Conservation (phyloP, 2,888 invertebrate species). For the Girardia tigrina region DNA sequence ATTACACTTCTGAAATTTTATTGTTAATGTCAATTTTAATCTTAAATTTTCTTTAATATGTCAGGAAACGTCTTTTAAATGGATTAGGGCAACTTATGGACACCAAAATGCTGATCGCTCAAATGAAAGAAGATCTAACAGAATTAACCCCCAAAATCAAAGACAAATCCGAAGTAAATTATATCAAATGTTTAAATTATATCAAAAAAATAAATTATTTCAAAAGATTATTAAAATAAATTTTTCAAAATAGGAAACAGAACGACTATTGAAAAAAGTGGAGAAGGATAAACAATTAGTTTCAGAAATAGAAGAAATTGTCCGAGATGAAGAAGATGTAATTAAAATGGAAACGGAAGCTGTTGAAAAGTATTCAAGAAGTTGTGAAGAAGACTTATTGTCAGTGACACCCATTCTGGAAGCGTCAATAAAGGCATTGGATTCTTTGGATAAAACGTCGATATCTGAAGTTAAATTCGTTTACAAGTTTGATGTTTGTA, state of each 20-base stretch:
- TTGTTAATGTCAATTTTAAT: too few relatives aligned
- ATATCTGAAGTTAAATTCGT: slow-evolving; percentile 43
- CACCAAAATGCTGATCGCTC: slow-evolving; percentile 46
- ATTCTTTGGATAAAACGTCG: slow-evolving; percentile 47
- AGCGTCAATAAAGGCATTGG: slow-evolving; percentile 46
- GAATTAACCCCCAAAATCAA: slow-evolving; percentile 47
- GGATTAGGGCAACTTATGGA: slow-evolving; percentile 47
- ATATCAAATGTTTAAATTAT: background rate
- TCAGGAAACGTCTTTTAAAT: slow-evolving; percentile 43
- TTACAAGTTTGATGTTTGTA: background rate
- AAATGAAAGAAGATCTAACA: slow-evolving; percentile 48
- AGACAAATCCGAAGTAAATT: slow-evolving; percentile 45
- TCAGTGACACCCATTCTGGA: slow-evolving; percentile 47
- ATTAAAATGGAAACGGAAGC: slow-evolving; percentile 48
- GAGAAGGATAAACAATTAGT: slow-evolving; percentile 48
- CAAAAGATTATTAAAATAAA: background rate
- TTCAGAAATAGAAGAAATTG: slow-evolving; percentile 47
- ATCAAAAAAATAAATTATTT: background rate
- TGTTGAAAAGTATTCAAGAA: slow-evolving; percentile 49
- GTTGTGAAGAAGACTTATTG: slow-evolving; percentile 47
- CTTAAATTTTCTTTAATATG: slow-evolving; percentile 21
- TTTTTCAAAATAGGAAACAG: slow-evolving; percentile 44
- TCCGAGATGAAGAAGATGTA: slow-evolving; percentile 45
- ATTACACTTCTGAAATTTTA: too few relatives aligned
- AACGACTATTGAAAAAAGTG: slow-evolving; percentile 44